Percentiles rank a stretch among this genome's conserved stretches.
Evolutionary conservation across 2,113 vertebrate genomes (phyloP).

Genomic region (Paradisaea rubra): DNA sequence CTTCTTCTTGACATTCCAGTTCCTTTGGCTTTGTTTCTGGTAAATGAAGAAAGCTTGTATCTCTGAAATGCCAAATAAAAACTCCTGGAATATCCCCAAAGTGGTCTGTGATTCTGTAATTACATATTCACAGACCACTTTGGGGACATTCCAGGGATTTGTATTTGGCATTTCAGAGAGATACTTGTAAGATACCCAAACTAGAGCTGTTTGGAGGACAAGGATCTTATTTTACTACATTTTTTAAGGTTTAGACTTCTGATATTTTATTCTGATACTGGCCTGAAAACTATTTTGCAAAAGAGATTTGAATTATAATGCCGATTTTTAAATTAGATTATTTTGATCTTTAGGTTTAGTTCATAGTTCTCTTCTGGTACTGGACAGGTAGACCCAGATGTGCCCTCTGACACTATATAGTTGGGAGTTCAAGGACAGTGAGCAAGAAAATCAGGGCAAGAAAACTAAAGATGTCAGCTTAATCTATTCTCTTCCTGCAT

Average conservation of each 20-base stretch:
- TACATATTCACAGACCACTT: background rate
- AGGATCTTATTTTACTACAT: background rate
- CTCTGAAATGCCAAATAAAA: background rate
- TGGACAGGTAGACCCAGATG: background rate
- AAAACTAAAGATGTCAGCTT: background rate
- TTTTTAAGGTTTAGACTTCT: background rate
- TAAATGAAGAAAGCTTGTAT: conserved; percentile 31
- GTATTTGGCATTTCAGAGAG: background rate
- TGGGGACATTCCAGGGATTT: background rate
- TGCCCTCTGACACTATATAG: background rate
- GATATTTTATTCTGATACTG: background rate
- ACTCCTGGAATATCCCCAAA: background rate
- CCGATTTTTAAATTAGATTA: background rate
- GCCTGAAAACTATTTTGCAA: background rate
- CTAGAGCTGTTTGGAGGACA: background rate
- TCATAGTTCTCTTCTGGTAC: background rate
- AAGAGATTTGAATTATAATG: background rate
- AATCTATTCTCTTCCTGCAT: background rate
- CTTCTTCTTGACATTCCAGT: background rate
- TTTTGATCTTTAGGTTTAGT: background rate
- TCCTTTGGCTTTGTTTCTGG: background rate
- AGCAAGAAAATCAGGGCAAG: background rate
- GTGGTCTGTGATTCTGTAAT: background rate
- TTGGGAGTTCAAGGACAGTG: background rate
- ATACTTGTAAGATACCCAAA: background rate